Conservation (phyloP, 64 coral and sea anemone species). For the Hydrozoanthus tunicans region DNA sequence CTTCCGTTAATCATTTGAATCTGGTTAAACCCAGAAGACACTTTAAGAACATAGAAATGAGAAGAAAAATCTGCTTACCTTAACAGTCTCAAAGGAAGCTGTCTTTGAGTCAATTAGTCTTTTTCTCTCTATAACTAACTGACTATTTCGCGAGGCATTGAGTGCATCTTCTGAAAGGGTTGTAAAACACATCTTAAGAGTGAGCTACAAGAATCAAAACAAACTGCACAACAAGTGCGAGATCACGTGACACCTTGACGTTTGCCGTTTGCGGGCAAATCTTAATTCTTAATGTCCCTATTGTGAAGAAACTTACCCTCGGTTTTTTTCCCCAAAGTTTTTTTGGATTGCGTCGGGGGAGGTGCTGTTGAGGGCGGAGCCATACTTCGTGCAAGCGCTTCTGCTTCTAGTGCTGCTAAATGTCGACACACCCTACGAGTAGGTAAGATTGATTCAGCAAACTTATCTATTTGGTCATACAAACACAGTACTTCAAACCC, state of each 20-base stretch:
- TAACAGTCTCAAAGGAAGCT: constrained; percentile 1
- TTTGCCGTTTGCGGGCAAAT: not conserved
- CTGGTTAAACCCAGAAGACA: no score
- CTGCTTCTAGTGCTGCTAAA: constrained; percentile 40
- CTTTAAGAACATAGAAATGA: no score
- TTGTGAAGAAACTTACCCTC: not conserved
- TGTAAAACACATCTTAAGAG: not conserved
- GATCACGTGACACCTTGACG: no score
- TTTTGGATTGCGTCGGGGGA: constrained; percentile 27
- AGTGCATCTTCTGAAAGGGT: constrained; percentile 15
- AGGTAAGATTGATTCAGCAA: no score
- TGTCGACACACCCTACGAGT: constrained; percentile 33
- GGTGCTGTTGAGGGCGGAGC: not conserved
- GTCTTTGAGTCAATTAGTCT: constrained; percentile 22
- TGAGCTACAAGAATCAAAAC: no score
- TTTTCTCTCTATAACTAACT: not conserved
- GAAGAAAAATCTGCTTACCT: not conserved
- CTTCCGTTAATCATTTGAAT: no score
- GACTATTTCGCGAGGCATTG: constrained; percentile 21
- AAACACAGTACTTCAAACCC: no score
- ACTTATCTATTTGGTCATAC: no score
- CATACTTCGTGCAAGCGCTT: constrained; percentile 23
- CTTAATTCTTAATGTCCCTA: not conserved
- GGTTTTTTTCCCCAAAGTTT: constrained; percentile 46
- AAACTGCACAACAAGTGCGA: no score